A percentile compares a stretch with the other conserved stretches of the same genome.
Conservation (phyloP, 2,888 invertebrate genomes). For the Andricus curvator region DNA sequence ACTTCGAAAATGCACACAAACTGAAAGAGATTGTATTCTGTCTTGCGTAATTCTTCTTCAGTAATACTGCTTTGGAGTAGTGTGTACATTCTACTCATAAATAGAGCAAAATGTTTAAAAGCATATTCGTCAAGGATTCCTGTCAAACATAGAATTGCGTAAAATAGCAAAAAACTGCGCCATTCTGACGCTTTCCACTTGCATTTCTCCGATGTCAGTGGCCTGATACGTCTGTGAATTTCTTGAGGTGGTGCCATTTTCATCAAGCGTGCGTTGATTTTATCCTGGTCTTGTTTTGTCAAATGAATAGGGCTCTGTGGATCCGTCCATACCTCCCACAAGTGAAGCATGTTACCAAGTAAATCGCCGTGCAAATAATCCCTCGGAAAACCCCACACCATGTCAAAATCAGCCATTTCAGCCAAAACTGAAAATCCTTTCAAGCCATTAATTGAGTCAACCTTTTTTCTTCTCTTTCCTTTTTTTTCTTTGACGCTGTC, state of each 20-base stretch:
- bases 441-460: no score
- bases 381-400: no score
- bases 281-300: no score
- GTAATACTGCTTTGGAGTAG: not conserved
- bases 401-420: no score
- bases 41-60: not conserved
- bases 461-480: no score
- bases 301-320: no score
- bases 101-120: constrained; percentile 21
- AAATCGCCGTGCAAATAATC: no score
- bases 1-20: constrained; percentile 23
- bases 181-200: constrained; percentile 29
- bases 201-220: not conserved
- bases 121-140: constrained; percentile 11
- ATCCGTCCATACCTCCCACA: no score
- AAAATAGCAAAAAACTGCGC: constrained; percentile 30
- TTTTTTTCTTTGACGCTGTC: no score
- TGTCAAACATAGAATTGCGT: constrained; percentile 21
- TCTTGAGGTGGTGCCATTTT: constrained; percentile 24
- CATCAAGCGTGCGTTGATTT: constrained; percentile 10
- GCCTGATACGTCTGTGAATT: constrained; percentile 35
- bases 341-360: no score
- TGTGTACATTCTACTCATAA: constrained; percentile 9
- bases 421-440: no score
- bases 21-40: constrained; percentile 12